Evolutionary conservation across 1,140 invertebrate genomes (phyloP).

Genomic region (Drosophila pectinifera): DNA sequence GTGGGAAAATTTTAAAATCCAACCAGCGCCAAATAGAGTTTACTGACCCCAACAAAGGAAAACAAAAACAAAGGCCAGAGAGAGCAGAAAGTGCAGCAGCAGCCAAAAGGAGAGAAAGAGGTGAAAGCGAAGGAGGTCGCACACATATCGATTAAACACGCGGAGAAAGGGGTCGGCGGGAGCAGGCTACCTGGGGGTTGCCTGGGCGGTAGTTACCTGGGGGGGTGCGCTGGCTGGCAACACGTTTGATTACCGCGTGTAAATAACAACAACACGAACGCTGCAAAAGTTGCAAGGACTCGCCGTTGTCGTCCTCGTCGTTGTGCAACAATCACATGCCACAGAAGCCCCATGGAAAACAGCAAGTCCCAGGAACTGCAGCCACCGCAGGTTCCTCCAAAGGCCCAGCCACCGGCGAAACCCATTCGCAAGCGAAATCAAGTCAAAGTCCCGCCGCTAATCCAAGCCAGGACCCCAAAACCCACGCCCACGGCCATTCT

Average conservation of each 20-base stretch:
- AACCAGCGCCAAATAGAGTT: conserved; percentile 62
- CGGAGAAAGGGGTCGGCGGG: conserved; percentile 7
- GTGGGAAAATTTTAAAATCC: conserved; percentile 52
- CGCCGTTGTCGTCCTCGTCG: conserved; percentile 7
- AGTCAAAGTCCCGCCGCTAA: neutral
- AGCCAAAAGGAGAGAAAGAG: conserved; percentile 30
- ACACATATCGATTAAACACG: conserved; percentile 75
- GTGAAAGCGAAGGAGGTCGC: conserved; percentile 37
- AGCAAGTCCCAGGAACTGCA: conserved; percentile 9
- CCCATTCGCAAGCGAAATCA: conserved; percentile 43
- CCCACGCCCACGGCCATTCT: conserved; percentile 68
- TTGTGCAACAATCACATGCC: conserved; percentile 75
- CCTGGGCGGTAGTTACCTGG: conserved; percentile 1
- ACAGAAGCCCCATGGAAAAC: conserved; percentile 31
- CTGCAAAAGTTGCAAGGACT: conserved; percentile 68
- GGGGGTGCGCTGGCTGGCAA: conserved; percentile 53
- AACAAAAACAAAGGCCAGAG: conserved; percentile 10
- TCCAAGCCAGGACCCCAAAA: conserved; percentile 3
- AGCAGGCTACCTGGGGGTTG: conserved; percentile 1
- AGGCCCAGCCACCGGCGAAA: conserved; percentile 42
- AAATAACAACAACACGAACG: conserved; percentile 65
- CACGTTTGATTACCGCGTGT: conserved; percentile 83
- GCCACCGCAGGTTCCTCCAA: conserved; percentile 2
- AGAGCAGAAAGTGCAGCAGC: conserved; percentile 58
- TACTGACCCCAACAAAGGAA: conserved; percentile 65